Evolutionary conservation across 2,113 vertebrate species (phyloP).

Genomic region (Calonectris borealis): DNA sequence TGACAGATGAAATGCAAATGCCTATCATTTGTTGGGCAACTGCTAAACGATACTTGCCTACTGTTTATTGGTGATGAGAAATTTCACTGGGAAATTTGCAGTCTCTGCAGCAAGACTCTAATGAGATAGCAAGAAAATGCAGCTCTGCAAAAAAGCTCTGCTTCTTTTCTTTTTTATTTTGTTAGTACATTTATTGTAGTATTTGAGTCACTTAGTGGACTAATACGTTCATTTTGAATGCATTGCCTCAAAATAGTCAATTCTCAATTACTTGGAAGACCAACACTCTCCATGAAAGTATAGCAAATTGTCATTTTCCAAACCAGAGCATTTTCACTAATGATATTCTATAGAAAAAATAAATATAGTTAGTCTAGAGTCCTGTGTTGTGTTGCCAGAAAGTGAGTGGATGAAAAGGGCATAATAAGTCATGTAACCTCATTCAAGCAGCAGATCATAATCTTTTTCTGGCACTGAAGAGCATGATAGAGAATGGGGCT

Average conservation of each 20-base stretch:
- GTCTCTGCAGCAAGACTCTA: neutral
- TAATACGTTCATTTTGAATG: neutral
- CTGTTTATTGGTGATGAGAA: neutral
- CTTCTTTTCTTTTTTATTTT: constrained; percentile 11
- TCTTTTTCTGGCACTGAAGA: neutral
- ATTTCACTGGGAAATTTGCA: neutral
- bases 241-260: neutral
- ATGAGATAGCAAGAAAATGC: neutral
- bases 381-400: neutral
- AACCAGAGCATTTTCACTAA: constrained; percentile 16
- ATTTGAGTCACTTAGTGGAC: neutral
- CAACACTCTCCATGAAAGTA: neutral
- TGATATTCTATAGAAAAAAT: neutral
- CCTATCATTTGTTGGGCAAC: neutral
- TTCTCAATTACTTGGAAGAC: constrained; percentile 15
- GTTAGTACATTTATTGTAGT: neutral
- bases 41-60: neutral
- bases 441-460: neutral
- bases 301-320: constrained; percentile 17
- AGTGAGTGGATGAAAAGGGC: neutral
- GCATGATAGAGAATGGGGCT: neutral
- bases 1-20: neutral
- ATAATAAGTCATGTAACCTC: neutral
- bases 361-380: neutral
- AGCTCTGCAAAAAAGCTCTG: neutral